These are phyloP conservation scores for Eufriesea mexicana DNA, from an alignment of 1,140 invertebrate species.

Conservation along the genomic window DNA sequence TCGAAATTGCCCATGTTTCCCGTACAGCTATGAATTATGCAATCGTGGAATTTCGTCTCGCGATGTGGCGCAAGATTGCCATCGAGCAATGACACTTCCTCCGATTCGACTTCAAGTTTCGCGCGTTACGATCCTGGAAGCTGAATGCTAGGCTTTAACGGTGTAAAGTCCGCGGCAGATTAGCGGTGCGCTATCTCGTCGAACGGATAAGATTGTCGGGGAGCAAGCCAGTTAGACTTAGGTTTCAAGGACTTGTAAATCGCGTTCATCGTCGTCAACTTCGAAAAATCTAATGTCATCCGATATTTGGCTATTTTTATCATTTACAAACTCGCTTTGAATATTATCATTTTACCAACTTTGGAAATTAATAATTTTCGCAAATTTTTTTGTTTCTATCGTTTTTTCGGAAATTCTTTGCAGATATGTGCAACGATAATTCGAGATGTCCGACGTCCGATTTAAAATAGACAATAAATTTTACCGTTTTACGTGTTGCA, in stretches of 20 bases:
- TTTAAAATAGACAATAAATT: background rate
- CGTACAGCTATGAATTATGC: constrained; percentile 9
- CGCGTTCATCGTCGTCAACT: background rate
- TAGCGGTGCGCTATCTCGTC: constrained; percentile 70
- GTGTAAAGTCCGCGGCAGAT: constrained; percentile 74
- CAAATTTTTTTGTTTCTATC: background rate
- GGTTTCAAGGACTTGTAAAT: constrained; percentile 67
- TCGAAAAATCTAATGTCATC: background rate
- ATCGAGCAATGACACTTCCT: background rate
- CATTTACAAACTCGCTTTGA: background rate
- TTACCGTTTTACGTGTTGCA: background rate
- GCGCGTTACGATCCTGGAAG: constrained; percentile 61
- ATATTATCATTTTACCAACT: no score
- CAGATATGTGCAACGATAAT: background rate
- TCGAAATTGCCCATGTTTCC: background rate
- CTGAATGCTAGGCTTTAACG: constrained; percentile 49
- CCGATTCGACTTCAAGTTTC: constrained; percentile 25
- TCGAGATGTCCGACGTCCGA: background rate
- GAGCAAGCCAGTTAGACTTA: constrained; percentile 54
- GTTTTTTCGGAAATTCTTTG: background rate
- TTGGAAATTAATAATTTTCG: no score
- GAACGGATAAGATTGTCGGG: constrained; percentile 72
- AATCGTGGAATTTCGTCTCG: constrained; percentile 30
- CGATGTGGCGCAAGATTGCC: constrained; percentile 5
- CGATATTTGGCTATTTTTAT: background rate